Conservation (phyloP, 2,113 vertebrate genomes). For the Anthoscopus minutus region DNA sequence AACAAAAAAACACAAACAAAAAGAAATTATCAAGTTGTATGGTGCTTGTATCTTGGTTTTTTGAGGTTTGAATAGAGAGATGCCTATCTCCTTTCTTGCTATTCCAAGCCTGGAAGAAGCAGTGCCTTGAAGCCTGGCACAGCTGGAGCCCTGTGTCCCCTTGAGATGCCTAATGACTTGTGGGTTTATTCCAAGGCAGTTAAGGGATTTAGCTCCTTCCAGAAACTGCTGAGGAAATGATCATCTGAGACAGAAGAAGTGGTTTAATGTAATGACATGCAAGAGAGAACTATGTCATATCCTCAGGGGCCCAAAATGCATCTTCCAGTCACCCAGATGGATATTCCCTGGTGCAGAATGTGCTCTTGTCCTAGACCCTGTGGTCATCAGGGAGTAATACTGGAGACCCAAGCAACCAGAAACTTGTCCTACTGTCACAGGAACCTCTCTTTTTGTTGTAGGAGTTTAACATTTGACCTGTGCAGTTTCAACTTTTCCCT, state of each 20-base stretch:
- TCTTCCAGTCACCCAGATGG: background rate
- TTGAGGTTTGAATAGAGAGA: background rate
- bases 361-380: background rate
- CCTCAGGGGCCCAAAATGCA: background rate
- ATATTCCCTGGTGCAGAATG: background rate
- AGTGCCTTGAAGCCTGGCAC: background rate
- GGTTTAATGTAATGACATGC: background rate
- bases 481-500: background rate
- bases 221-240: constrained; percentile 1
- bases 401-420: background rate
- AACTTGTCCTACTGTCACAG: background rate
- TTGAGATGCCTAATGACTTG: background rate
- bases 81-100: background rate
- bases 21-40: background rate
- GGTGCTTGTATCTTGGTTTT: background rate
- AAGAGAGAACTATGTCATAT: background rate
- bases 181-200: constrained; percentile 20
- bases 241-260: background rate
- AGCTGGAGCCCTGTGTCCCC: background rate
- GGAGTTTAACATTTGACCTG: background rate
- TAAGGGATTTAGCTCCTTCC: constrained; percentile 8
- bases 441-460: background rate
- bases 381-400: background rate
- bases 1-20: background rate
- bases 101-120: background rate